Evolutionary conservation across 2,888 invertebrate species (phyloP), one percentile per base, ranked within the genome.

Genomic region (Scelioninae gen. 2): DNA sequence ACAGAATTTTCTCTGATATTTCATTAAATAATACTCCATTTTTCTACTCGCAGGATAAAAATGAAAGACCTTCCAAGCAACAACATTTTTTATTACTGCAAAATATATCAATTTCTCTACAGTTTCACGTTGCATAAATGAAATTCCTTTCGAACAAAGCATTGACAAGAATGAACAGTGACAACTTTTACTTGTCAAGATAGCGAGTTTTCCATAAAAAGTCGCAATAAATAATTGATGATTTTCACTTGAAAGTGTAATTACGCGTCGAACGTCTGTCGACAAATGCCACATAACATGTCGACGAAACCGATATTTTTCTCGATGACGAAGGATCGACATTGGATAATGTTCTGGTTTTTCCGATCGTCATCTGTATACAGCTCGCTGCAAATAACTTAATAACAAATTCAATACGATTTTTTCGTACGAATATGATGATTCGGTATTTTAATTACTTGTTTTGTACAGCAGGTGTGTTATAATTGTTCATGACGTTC

Each of bases 391-490:
- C 25, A 45, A 63, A 52, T 53, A 43, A 22, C 22, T 63, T 57
- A 41, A 31, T 67, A 67, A 57, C 19, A 48, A 48, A 48, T 57
- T 55, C 41, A 46, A 13, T 19, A 37, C 13, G 9, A 31, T 25
- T 65, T 65, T 67, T 48, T 67, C 46, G 15, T 6, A 3, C n/a
- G n/a, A 33, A 37, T 50, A 50, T 52, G 58, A 68, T 61, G 53
- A 69, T 61, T 69, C 68, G 52, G 39, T 69, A 52, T 69, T 69
- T 60, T 69, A 69, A 69, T 69, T 53, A 46, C 52, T 35, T 69
- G 68, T 69, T 61, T 43, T 61, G 53, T 50, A 16, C 9, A n/a
- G 39, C 4, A 31, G 31, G 9, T 41, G 16, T n/a, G n/a, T 67
- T 48, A 33, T 57, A 67, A 48, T 48, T 50, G 57, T 39, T 11